phyloP scores from a whole-genome alignment of 2,888 invertebrate genomes.

The Cataglyphis altisquamis region DNA sequence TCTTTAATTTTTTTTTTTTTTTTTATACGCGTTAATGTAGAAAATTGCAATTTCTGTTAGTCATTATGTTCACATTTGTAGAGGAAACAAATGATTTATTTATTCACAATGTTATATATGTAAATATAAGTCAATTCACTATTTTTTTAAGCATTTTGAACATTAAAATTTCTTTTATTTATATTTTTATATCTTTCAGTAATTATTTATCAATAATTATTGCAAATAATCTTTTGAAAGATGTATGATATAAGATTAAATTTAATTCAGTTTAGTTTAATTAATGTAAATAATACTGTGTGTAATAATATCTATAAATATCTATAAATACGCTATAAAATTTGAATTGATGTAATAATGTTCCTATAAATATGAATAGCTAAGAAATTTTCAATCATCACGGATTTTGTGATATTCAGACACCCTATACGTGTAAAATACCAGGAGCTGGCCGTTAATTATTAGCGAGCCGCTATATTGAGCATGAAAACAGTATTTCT shows the following conservation, averaged over 20 bases:
- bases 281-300: not conserved
- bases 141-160: not conserved
- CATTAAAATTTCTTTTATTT: not conserved
- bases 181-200: not conserved
- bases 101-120: not conserved
- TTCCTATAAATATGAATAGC: not conserved
- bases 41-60: not conserved
- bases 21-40: not conserved
- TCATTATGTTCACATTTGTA: not conserved
- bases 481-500: conserved; percentile 85
- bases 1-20: not conserved
- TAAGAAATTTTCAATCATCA: not conserved
- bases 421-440: conserved; percentile 70
- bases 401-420: conserved; percentile 37
- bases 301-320: conserved; percentile 1
- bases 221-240: not conserved
- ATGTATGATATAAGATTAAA: not conserved
- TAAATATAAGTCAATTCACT: not conserved
- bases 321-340: not conserved
- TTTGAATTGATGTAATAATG: not conserved
- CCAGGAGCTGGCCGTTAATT: conserved; percentile 80
- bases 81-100: not conserved
- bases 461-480: conserved; percentile 83
- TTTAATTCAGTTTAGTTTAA: not conserved
- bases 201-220: not conserved